Conservation (phyloP, 2,113 vertebrate species). For the Oncorhynchus masou region DNA sequence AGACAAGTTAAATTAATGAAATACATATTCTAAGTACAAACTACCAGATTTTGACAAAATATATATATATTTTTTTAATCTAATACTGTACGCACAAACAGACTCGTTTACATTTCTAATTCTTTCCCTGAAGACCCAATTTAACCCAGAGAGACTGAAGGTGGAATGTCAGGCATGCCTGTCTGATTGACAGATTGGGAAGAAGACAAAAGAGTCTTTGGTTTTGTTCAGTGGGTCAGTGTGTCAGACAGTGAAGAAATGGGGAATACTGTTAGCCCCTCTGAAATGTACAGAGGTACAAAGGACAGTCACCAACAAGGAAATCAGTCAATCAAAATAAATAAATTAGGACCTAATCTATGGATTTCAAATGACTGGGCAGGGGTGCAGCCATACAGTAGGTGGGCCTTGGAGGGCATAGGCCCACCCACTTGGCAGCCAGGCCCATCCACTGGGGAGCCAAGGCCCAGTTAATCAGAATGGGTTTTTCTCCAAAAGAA, state of each 20-base stretch:
- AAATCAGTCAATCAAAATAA: no score
- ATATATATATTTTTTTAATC: neutral
- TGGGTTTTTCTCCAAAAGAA: no score
- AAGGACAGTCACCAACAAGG: neutral
- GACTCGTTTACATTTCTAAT: neutral
- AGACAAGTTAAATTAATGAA: no score
- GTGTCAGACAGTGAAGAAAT: neutral
- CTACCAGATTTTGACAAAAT: no score
- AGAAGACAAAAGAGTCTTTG: slow-evolving; percentile 44
- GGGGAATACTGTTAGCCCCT: neutral
- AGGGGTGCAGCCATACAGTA: no score
- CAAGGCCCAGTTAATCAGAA: no score
- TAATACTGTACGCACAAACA: neutral
- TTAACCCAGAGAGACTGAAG: neutral
- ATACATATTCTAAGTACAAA: no score
- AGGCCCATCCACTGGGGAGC: no score
- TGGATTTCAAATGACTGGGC: no score
- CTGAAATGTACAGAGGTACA: neutral
- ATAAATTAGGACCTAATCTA: no score
- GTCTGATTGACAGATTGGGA: slow-evolving; percentile 18
- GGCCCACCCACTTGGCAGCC: no score
- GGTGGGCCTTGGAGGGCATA: no score
- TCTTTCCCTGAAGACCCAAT: neutral
- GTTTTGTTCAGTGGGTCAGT: slow-evolving; percentile 5
- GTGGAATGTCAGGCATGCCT: slow-evolving; percentile 56